Base-by-base conservation (phyloP, 2,797 vertebrate species). In the Brachymystax lenok region DNA sequence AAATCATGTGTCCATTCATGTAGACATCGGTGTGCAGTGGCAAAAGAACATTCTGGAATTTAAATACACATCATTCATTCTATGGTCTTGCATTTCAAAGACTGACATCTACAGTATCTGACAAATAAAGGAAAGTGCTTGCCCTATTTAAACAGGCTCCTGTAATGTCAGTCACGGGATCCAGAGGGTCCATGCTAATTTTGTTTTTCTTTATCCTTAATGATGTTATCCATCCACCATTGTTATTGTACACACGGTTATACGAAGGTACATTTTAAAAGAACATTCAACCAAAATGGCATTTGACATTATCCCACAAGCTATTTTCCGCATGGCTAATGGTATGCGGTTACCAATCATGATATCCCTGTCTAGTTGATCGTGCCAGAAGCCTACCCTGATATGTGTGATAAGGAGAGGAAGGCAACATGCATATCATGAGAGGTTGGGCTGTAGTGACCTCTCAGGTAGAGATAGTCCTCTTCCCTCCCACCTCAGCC, bases 81-180 rank as follows among this genome's bases (percentile, higher is more conserved):
- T 73, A 74, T 69, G 81, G 84, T 88, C 81, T 88, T 85, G 80
- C 66, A 84, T 93, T 93, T 93, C 88, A 94, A 93, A 94, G 85
- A 79, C 79, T 35, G 77, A 72, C 84, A 79, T 89, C 84, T 86
- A 3, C 40, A 13, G 40, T 46, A 88, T 91, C 89, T 80, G 3
- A 75, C 79, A 83, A 90, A 85, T 78, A 86, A 69, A 79, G 78
- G 79, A 73, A 61, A 74, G 83, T 79, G 87, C 88, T 93, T 87
- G 76, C 78, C 68, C 74, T 79, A 82, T 80, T 91, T 85, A 17
- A 89, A 73, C 70, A 69, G 77, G 64, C 76, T 70, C 61, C 73
- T 76, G 73, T 75, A 40, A 59, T 46, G 70, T 77, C 67, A 82
- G n/a, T 77, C n/a, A 52, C 30, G 72, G 64, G 28, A 82, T 79